Evolutionary conservation across 2,113 vertebrate species (phyloP).

Genomic region (Limanda limanda): DNA sequence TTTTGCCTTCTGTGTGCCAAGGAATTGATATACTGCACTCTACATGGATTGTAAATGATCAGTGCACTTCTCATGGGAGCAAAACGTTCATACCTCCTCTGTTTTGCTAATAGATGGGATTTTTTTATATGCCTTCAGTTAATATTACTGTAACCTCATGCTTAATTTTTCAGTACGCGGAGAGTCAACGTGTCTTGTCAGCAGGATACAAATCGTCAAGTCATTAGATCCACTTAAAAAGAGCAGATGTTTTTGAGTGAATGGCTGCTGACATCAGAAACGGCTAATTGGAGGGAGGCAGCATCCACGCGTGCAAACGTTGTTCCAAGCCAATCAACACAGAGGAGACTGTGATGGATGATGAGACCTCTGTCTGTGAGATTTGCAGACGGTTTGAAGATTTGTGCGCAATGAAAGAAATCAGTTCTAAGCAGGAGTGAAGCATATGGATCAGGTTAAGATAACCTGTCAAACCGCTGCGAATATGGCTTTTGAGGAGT

Average conservation of each 20-base stretch:
- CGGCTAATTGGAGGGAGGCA: conserved; percentile 37
- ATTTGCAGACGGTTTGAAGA: too few relatives aligned
- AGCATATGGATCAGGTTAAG: background rate
- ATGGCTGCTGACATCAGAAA: conserved; percentile 2
- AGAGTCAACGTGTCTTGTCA: background rate
- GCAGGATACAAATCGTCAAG: too few relatives aligned
- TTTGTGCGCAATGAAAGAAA: too few relatives aligned
- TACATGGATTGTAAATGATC: conserved; percentile 7
- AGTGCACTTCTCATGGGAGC: background rate
- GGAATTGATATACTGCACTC: background rate
- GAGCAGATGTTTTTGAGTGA: conserved; percentile 30
- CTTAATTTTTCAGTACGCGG: background rate
- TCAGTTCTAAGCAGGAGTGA: background rate
- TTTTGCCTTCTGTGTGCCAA: background rate
- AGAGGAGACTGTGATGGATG: conserved; percentile 10
- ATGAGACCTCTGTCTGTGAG: conserved; percentile 1
- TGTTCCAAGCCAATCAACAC: conserved; percentile 2
- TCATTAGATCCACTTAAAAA: background rate
- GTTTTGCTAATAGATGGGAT: background rate
- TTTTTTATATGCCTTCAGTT: too few relatives aligned
- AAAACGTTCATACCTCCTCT: background rate
- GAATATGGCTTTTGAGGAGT: background rate
- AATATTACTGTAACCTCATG: background rate
- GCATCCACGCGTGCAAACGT: conserved; percentile 24
- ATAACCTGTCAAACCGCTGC: background rate